Evolutionary conservation across 1,140 invertebrate genomes (phyloP).

Genomic region (Parasteatoda tepidariorum): DNA sequence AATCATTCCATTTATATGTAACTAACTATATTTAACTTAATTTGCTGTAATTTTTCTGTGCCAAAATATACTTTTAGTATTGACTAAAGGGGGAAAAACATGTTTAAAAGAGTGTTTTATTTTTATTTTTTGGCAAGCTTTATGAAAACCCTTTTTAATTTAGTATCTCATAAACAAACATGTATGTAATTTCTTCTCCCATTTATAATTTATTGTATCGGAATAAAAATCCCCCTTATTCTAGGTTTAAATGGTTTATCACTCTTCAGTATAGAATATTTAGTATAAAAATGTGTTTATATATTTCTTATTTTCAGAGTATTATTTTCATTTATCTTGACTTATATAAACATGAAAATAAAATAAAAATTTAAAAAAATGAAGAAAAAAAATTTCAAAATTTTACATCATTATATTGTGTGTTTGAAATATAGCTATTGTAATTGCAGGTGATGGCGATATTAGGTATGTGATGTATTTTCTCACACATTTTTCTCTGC

Average conservation of each 20-base stretch:
- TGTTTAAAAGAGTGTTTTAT: no score
- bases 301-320: no score
- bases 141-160: neutral
- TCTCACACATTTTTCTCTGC: constrained; percentile 54
- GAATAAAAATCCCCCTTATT: no score
- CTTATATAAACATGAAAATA: no score
- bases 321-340: no score
- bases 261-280: no score
- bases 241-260: no score
- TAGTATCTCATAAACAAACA: neutral
- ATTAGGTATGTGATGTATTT: constrained; percentile 31
- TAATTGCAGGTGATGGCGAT: constrained; percentile 33
- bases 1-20: neutral
- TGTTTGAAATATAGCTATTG: constrained; percentile 2
- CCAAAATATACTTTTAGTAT: neutral
- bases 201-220: no score
- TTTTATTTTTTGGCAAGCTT: neutral
- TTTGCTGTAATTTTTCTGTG: neutral
- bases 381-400: neutral
- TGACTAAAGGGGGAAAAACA: neutral
- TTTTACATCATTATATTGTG: neutral
- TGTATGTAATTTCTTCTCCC: no score
- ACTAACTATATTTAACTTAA: neutral
- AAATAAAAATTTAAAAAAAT: no score
- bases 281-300: no score